Conservation (phyloP, 2,797 vertebrate genomes). For the Onychomys leucogaster region DNA sequence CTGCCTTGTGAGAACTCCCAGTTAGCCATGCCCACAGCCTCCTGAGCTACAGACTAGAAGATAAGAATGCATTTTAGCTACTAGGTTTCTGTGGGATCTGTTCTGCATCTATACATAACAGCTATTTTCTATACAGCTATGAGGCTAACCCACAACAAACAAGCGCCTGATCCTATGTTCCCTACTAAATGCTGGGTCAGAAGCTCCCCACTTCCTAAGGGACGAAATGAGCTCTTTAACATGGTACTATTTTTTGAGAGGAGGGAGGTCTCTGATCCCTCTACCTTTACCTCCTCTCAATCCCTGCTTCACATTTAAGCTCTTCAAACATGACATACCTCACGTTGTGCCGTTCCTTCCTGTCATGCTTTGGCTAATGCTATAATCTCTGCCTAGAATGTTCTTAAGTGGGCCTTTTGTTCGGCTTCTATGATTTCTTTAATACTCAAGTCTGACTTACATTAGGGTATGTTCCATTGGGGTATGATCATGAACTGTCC, state of each 20-base stretch:
- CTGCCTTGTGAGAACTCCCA: neutral
- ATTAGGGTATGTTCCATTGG: neutral
- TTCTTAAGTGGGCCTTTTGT: neutral
- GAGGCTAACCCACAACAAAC: neutral
- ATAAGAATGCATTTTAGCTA: neutral
- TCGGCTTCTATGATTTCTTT: constrained; percentile 2
- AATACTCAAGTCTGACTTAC: neutral
- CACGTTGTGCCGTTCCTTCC: neutral
- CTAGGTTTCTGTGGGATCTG: neutral
- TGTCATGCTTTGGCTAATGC: neutral
- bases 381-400: neutral
- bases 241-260: too few relatives aligned
- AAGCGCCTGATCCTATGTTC: neutral
- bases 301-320: neutral
- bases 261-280: too few relatives aligned
- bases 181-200: neutral
- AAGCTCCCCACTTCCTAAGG: neutral
- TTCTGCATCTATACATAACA: neutral
- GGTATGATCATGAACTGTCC: neutral
- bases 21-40: neutral
- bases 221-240: neutral
- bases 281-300: neutral
- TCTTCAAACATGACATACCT: neutral
- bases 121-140: neutral
- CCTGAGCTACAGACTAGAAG: neutral